These are phyloP conservation scores for Drosophila aff. DNA, from an alignment of 1,140 invertebrate species.

Conservation along the genomic window DNA sequence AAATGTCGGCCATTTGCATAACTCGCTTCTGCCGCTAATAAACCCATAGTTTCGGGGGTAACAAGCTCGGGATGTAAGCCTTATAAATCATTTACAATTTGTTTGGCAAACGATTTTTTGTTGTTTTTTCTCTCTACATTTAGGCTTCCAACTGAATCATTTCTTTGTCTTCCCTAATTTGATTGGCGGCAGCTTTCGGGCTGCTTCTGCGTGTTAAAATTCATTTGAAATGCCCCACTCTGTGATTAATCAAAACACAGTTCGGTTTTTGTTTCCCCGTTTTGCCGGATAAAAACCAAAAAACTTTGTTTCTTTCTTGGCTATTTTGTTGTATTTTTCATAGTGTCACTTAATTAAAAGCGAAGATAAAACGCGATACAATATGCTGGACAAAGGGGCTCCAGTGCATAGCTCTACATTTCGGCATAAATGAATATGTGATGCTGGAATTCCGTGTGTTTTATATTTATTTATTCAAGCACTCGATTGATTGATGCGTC, in stretches of 20 bases:
- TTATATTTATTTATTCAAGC: constrained; percentile 59
- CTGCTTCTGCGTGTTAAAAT: constrained; percentile 63
- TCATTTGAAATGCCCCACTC: constrained; percentile 50
- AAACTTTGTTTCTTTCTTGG: constrained; percentile 8
- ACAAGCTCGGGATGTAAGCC: constrained; percentile 50
- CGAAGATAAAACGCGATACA: constrained; percentile 61
- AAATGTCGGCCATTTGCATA: constrained; percentile 66
- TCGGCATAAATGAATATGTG: constrained; percentile 71
- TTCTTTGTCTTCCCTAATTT: constrained; percentile 75
- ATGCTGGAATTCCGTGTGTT: constrained; percentile 56
- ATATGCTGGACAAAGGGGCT: constrained; percentile 38
- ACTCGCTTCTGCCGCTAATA: constrained; percentile 61
- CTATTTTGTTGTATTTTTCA: constrained; percentile 40
- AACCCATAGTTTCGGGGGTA: constrained; percentile 65
- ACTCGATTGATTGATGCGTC: constrained; percentile 66
- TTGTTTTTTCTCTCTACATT: constrained; percentile 1
- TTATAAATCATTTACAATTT: constrained; percentile 75
- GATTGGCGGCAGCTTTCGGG: constrained; percentile 47
- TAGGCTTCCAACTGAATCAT: constrained; percentile 59
- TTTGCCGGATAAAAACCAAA: constrained; percentile 41
- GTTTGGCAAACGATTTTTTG: constrained; percentile 30
- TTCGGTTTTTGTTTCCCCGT: constrained; percentile 22
- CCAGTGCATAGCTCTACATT: constrained; percentile 59
- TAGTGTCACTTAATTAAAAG: constrained; percentile 79
- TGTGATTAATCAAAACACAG: constrained; percentile 70